Evolutionary conservation across 2,888 invertebrate species (phyloP).

Genomic region (Drosophila peninsularis): DNA sequence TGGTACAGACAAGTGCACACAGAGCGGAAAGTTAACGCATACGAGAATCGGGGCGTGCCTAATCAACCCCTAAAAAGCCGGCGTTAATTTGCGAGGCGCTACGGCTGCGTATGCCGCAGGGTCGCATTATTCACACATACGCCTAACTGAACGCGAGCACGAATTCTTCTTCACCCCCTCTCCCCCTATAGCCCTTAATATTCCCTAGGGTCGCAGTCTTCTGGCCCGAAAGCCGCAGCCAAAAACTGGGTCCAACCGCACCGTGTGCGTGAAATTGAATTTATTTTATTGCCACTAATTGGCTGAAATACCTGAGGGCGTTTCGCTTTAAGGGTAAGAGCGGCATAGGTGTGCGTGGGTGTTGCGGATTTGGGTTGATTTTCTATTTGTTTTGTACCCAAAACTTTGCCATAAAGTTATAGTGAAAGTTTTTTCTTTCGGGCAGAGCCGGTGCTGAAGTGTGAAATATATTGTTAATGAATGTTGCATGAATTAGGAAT

Average conservation of each 20-base stretch:
- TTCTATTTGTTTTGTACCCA: conserved; percentile 26
- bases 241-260: conserved; percentile 59
- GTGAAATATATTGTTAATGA: neutral
- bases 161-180: neutral
- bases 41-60: conserved; percentile 71
- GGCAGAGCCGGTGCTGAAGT: neutral
- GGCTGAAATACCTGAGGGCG: conserved; percentile 82
- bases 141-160: conserved; percentile 59
- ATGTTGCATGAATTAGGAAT: neutral
- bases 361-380: neutral
- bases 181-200: neutral
- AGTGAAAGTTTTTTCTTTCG: conserved; percentile 14
- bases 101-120: conserved; percentile 59
- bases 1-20: conserved; percentile 59
- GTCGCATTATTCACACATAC: conserved; percentile 80
- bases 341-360: conserved; percentile 38
- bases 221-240: conserved; percentile 10
- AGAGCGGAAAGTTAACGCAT: conserved; percentile 48
- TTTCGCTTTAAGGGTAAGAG: conserved; percentile 25
- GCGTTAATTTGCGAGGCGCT: conserved; percentile 77
- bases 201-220: conserved; percentile 32
- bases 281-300: conserved; percentile 84
- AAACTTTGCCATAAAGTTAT: conserved; percentile 30
- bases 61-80: conserved; percentile 82
- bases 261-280: conserved; percentile 81